Conservation (phyloP, 2,113 vertebrate genomes). For the Lycaon pictus region DNA sequence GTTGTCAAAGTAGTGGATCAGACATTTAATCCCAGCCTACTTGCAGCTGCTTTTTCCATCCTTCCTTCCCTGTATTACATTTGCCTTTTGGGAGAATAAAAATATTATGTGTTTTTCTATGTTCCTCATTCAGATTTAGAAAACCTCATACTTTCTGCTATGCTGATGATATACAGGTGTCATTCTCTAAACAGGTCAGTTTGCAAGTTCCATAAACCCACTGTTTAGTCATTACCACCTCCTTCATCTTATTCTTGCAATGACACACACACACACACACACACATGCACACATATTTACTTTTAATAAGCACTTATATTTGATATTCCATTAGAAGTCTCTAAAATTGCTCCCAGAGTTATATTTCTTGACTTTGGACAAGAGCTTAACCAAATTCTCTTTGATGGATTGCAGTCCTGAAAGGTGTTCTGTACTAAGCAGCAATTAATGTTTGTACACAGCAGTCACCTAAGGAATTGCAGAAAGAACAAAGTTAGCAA, state of each 20-base stretch:
- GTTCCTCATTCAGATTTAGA: conserved; percentile 50
- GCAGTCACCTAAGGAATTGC: background rate
- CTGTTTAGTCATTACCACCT: background rate
- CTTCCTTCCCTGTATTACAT: background rate
- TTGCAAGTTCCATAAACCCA: background rate
- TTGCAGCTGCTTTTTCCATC: conserved; percentile 61
- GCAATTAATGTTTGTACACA: conserved; percentile 21
- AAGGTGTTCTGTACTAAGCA: conserved; percentile 37
- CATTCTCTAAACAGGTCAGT: conserved; percentile 18
- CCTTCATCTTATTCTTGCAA: background rate
- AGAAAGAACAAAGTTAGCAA: conserved; percentile 37
- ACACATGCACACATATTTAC: background rate
- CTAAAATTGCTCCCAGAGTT: conserved; percentile 40
- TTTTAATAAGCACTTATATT: background rate
- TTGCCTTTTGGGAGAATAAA: conserved; percentile 43
- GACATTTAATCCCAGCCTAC: conserved; percentile 52
- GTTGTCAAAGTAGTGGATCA: conserved; percentile 78
- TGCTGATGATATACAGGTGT: background rate
- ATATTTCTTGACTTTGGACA: conserved; percentile 47
- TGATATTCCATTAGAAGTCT: conserved; percentile 26
- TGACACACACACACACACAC: background rate
- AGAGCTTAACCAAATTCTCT: conserved; percentile 28
- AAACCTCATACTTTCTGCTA: conserved; percentile 39
- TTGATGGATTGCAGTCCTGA: background rate
- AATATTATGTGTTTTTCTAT: background rate